Conservation (phyloP, 1,140 invertebrate species). For the Drosophila ficusphila region DNA sequence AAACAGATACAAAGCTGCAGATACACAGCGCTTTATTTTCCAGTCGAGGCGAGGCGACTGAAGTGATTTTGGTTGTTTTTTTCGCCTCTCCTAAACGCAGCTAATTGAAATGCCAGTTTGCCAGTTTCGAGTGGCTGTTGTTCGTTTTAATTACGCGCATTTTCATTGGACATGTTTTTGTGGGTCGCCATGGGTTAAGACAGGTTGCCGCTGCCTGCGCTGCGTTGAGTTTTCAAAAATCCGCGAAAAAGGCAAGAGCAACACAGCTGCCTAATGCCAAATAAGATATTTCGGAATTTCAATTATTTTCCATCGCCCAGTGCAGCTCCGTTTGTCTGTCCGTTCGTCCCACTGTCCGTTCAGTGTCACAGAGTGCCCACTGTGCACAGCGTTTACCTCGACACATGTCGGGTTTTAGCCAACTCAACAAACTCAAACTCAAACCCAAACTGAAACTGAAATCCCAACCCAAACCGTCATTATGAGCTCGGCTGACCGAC, state of each 20-base stretch:
- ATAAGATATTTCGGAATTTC: slow-evolving; percentile 77
- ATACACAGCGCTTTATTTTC: slow-evolving; percentile 43
- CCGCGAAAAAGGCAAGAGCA: slow-evolving; percentile 39
- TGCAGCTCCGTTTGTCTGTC: slow-evolving; percentile 20
- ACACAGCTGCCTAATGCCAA: slow-evolving; percentile 70
- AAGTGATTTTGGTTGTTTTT: slow-evolving; percentile 51
- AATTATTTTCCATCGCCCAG: slow-evolving; percentile 57
- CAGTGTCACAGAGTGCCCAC: slow-evolving; percentile 51
- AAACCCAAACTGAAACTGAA: slow-evolving; percentile 26
- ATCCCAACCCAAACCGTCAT: slow-evolving; percentile 52
- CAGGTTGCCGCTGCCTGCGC: slow-evolving; percentile 37
- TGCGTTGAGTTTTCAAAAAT: slow-evolving; percentile 41
- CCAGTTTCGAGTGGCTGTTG: slow-evolving; percentile 35
- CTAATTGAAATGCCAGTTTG: slow-evolving; percentile 77
- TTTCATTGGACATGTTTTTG: slow-evolving; percentile 71
- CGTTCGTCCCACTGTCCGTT: slow-evolving; percentile 17
- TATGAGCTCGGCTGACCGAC: slow-evolving; percentile 67
- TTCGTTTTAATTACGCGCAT: slow-evolving; percentile 60
- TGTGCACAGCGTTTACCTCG: slow-evolving; percentile 44
- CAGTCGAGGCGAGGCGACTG: slow-evolving; percentile 11
- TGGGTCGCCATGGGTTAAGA: slow-evolving; percentile 75
- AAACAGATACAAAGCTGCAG: slow-evolving; percentile 58
- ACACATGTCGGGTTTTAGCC: slow-evolving; percentile 58
- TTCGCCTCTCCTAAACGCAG: slow-evolving; percentile 47
- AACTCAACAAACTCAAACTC: slow-evolving; percentile 11